These are phyloP conservation scores for Mus caroli DNA, from an alignment of 2,797 vertebrate genomes.

Conservation along the genomic window DNA sequence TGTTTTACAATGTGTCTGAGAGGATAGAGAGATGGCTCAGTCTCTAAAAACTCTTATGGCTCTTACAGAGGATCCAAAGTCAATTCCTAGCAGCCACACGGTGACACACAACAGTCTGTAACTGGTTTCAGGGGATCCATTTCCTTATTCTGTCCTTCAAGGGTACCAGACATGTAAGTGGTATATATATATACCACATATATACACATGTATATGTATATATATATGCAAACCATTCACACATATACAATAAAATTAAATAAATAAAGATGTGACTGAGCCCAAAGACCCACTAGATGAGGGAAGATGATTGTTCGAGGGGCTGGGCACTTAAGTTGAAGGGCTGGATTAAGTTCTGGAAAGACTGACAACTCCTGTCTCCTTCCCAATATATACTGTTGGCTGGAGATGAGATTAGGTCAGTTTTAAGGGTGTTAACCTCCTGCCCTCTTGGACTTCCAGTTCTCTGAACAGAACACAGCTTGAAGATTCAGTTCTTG, in stretches of 20 bases:
- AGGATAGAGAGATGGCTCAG: not conserved
- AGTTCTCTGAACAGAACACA: not conserved
- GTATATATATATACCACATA: not conserved
- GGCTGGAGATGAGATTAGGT: not conserved
- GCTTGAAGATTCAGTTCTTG: not conserved
- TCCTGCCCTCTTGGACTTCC: not conserved
- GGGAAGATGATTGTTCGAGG: not conserved
- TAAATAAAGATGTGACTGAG: not conserved
- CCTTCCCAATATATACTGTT: not conserved
- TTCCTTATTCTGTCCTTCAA: not conserved
- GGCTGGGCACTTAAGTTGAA: not conserved
- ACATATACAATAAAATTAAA: not conserved
- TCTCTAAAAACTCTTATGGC: not conserved
- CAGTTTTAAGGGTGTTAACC: not conserved
- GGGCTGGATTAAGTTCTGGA: too few relatives aligned
- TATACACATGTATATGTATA: too few relatives aligned
- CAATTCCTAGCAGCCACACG: not conserved
- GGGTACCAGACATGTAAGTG: not conserved
- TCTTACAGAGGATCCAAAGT: not conserved
- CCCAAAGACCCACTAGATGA: not conserved
- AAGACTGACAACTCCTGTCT: not conserved
- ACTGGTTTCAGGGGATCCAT: not conserved
- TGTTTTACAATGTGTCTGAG: not conserved
- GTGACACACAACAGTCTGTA: not conserved
- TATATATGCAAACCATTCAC: not conserved